Conservation (phyloP, 2,888 invertebrate species). For the Drosophila setosimentum region DNA sequence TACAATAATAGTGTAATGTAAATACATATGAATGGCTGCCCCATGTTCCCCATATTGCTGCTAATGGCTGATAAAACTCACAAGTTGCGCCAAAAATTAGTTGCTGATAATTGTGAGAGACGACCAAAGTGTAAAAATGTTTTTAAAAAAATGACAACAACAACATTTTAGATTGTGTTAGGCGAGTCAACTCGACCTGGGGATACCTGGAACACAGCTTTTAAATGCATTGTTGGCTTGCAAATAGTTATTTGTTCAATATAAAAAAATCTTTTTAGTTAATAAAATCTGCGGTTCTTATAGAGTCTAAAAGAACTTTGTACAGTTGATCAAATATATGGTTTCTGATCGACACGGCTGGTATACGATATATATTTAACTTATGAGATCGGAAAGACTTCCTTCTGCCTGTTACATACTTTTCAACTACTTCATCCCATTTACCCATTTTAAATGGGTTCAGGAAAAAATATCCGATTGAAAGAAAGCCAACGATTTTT, state of each 20-base stretch:
- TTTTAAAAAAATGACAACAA: not conserved
- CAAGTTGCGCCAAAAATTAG: constrained; percentile 28
- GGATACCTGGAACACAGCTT: not conserved
- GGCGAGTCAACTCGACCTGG: not conserved
- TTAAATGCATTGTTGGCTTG: not conserved
- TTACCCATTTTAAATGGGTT: too few relatives aligned
- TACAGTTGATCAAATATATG: not conserved
- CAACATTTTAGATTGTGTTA: not conserved
- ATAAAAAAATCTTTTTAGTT: not conserved
- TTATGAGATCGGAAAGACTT: not conserved
- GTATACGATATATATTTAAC: not conserved
- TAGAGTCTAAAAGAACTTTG: too few relatives aligned
- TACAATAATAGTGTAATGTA: constrained; percentile 31
- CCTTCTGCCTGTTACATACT: too few relatives aligned
- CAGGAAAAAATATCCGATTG: too few relatives aligned
- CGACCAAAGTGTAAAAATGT: constrained; percentile 7
- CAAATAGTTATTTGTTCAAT: not conserved
- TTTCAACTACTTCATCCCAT: too few relatives aligned
- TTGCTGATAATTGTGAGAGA: constrained; percentile 31
- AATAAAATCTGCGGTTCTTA: not conserved
- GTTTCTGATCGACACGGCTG: not conserved
- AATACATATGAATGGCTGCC: constrained; percentile 4
- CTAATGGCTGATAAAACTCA: constrained; percentile 50
- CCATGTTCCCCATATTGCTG: constrained; percentile 8
- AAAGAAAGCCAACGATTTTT: not conserved